A percentile compares a stretch with the other conserved stretches of the same genome.
Evolutionary conservation across 2,797 vertebrate genomes (phyloP).

Genomic region (Mormyrus hasselquistii): DNA sequence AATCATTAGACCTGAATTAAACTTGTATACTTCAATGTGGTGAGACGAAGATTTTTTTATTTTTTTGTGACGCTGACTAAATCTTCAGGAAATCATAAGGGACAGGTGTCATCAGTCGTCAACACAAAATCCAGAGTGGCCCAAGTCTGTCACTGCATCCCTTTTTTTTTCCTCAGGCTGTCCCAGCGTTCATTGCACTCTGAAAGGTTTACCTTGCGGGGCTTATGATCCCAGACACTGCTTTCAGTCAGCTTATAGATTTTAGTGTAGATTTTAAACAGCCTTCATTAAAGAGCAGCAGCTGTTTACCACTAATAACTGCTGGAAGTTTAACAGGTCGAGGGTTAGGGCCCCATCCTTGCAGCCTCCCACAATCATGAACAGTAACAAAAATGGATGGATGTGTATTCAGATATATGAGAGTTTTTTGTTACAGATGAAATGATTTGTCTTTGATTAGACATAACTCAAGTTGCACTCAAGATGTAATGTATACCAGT

Average conservation of each 20-base stretch:
- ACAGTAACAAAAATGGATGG: neutral
- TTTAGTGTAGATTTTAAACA: neutral
- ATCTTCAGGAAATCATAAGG: neutral
- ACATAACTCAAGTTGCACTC: conserved; percentile 11
- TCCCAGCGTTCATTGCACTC: neutral
- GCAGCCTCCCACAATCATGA: neutral
- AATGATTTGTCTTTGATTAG: conserved; percentile 29
- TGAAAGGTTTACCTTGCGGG: neutral
- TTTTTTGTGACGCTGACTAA: neutral
- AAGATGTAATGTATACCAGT: conserved; percentile 18
- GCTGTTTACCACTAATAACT: neutral
- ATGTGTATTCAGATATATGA: neutral
- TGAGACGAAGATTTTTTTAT: neutral
- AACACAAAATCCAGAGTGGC: neutral
- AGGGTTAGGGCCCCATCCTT: neutral
- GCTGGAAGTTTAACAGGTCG: neutral
- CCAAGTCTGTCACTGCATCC: neutral
- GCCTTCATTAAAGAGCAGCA: neutral
- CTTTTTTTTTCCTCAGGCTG: neutral
- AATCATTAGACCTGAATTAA: neutral
- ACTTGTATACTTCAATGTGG: neutral
- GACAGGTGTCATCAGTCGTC: neutral
- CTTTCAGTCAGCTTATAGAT: neutral
- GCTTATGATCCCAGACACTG: neutral
- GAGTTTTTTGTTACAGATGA: conserved; percentile 12